These are phyloP conservation scores for Dicyrtomina minuta DNA, from an alignment of 2,888 invertebrate genomes.

Conservation along the genomic window DNA sequence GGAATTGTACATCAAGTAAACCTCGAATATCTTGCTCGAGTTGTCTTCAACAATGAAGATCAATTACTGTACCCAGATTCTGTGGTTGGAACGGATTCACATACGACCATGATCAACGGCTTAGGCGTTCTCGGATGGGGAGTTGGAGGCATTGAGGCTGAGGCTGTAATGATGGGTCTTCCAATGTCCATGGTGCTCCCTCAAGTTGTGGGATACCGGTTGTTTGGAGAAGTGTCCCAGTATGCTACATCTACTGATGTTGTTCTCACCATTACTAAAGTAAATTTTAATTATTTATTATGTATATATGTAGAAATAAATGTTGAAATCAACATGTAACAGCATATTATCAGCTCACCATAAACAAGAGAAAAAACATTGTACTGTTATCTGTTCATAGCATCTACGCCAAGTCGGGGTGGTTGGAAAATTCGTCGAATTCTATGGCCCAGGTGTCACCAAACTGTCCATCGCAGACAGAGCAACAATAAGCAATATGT, in stretches of 20 bases:
- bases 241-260: constrained; percentile 94
- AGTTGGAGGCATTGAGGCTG: constrained; percentile 94
- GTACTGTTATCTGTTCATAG: constrained; percentile 59
- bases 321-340: too few species aligned
- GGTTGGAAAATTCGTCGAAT: constrained; percentile 98
- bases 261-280: constrained; percentile 95
- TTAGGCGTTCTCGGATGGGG: constrained; percentile 97
- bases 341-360: too few species aligned
- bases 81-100: constrained; percentile 96
- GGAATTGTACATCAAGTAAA: constrained; percentile 99
- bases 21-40: constrained; percentile 86
- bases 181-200: constrained; percentile 96
- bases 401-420: constrained; percentile 90
- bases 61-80: constrained; percentile 79
- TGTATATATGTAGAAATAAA: too few species aligned
- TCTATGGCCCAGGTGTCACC: constrained; percentile 90
- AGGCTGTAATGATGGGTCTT: constrained; percentile 98
- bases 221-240: constrained; percentile 76
- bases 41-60: constrained; percentile 74
- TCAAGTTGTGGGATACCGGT: constrained; percentile 90
- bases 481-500: constrained; percentile 98
- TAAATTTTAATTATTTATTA: constrained; percentile 56
- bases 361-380: not conserved
- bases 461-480: constrained; percentile 92
- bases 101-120: constrained; percentile 99